These are phyloP conservation scores for Myoxocephalus aenaeus DNA, from an alignment of 2,797 vertebrate species.

Conservation along the genomic window DNA sequence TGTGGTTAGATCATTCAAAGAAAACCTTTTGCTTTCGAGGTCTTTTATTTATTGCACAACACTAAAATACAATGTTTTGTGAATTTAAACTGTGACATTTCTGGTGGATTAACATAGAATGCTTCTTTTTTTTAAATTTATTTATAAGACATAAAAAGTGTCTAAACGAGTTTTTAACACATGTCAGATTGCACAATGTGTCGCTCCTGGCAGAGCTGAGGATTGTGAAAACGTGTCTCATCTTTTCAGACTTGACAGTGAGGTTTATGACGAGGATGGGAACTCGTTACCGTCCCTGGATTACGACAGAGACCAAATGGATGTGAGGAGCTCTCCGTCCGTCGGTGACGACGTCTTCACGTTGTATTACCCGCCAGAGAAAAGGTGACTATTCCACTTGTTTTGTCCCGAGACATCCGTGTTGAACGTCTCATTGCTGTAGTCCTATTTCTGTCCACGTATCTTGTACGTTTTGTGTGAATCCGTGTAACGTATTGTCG, in stretches of 20 bases:
- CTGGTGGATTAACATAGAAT: background rate
- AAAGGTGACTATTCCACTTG: slow-evolving; percentile 85
- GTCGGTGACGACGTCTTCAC: slow-evolving; percentile 86
- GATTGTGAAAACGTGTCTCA: background rate
- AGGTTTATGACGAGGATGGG: slow-evolving; percentile 92
- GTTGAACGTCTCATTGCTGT: slow-evolving; percentile 70
- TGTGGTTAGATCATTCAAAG: slow-evolving; percentile 45
- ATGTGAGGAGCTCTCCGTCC: slow-evolving; percentile 87
- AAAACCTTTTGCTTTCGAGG: background rate
- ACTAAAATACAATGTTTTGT: background rate
- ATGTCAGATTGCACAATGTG: background rate
- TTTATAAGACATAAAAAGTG: background rate
- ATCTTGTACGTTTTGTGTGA: slow-evolving; percentile 63
- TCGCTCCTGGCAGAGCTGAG: no score
- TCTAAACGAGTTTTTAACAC: background rate
- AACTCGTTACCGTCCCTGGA: slow-evolving; percentile 89
- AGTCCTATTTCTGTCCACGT: slow-evolving; percentile 70
- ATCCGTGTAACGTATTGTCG: slow-evolving; percentile 61
- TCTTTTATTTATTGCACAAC: background rate
- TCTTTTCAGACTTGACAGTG: slow-evolving; percentile 84
- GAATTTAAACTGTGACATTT: background rate
- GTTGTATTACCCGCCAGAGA: slow-evolving; percentile 88
- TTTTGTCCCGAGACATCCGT: slow-evolving; percentile 34
- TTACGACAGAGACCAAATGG: slow-evolving; percentile 88
- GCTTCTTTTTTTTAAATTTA: background rate